These are phyloP conservation scores for Spisula solida DNA, from an alignment of 2,888 invertebrate genomes.

Conservation along the genomic window DNA sequence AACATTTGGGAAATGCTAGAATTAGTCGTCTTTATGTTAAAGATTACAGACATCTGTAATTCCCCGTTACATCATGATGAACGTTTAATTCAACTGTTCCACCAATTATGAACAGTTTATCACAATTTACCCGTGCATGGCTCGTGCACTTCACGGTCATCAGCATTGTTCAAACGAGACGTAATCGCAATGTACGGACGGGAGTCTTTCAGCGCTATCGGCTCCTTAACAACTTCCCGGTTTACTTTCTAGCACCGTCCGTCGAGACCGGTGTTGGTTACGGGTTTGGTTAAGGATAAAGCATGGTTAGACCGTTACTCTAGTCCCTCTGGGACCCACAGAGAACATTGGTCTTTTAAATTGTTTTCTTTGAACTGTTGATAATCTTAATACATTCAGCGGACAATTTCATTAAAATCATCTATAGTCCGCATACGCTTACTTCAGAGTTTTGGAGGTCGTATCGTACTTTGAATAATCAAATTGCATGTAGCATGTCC, in stretches of 20 bases:
- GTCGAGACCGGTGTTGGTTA: background rate
- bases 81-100: slow-evolving; percentile 29
- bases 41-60: background rate
- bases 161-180: slow-evolving; percentile 14
- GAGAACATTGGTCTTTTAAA: background rate
- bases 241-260: background rate
- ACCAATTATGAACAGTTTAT: slow-evolving; percentile 31
- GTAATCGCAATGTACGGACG: background rate
- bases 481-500: no score
- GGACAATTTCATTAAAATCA: no score
- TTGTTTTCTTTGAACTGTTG: slow-evolving; percentile 13
- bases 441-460: no score
- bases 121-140: background rate
- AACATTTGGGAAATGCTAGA: background rate
- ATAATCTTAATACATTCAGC: background rate
- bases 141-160: slow-evolving; percentile 46
- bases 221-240: background rate
- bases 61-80: slow-evolving; percentile 40
- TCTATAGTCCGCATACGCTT: no score
- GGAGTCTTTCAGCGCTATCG: slow-evolving; percentile 3
- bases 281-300: background rate
- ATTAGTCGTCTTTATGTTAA: slow-evolving; percentile 12
- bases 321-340: background rate
- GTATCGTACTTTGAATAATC: no score
- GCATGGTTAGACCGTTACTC: background rate